A percentile compares a stretch with the other conserved stretches of the same genome.
phyloP scores from a whole-genome alignment of 2,888 invertebrate genomes.

The Julus scandinavius region DNA sequence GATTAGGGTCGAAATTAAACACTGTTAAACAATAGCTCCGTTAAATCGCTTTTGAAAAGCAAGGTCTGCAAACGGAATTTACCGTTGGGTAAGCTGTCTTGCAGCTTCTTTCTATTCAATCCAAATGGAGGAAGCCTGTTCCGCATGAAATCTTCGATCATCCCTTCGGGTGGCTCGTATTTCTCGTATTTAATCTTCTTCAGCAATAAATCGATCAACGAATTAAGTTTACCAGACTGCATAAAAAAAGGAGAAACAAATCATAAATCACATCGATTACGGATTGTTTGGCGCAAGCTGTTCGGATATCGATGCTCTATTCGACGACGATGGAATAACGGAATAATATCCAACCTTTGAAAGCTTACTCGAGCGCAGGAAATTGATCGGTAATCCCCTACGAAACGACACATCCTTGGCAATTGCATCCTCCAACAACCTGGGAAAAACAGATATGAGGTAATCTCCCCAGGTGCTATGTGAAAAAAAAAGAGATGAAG shows the following conservation, averaged over 20 bases:
- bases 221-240: conserved; percentile 57
- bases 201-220: conserved; percentile 56
- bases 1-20: not conserved
- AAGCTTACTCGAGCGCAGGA: conserved; percentile 58
- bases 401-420: conserved; percentile 57
- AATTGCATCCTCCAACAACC: conserved; percentile 58
- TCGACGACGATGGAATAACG: not conserved
- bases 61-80: not conserved
- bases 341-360: conserved; percentile 55
- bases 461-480: conserved; percentile 59
- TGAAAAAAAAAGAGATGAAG: not conserved
- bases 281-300: not conserved
- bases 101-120: conserved; percentile 54
- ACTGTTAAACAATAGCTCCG: not conserved
- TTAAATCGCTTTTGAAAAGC: not conserved
- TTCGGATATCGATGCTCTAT: not conserved
- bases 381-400: conserved; percentile 58
- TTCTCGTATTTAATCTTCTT: conserved; percentile 57
- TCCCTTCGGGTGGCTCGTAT: conserved; percentile 57
- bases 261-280: not conserved
- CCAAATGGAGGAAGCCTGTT: conserved; percentile 58
- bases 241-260: too few species aligned
- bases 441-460: conserved; percentile 58
- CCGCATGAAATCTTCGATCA: conserved; percentile 59
- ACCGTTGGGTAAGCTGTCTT: conserved; percentile 51